Conservation (phyloP, 1,140 invertebrate species). For the Anoplolepis gracilipes region DNA sequence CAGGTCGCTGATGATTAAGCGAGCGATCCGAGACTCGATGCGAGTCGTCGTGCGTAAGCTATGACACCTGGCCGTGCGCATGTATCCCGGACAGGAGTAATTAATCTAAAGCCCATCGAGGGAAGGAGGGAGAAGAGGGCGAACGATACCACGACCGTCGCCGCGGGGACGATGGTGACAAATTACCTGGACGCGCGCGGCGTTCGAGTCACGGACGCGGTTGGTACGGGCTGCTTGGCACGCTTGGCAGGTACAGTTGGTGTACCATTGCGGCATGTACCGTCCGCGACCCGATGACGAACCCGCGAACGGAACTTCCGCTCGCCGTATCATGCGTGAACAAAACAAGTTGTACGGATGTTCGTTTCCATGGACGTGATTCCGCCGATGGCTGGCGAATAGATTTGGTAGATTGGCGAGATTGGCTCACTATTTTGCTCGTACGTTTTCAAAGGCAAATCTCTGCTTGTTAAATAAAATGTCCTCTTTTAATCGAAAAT, state of each 20-base stretch:
- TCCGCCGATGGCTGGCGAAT: neutral
- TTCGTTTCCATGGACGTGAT: slow-evolving; percentile 41
- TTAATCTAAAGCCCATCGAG: slow-evolving; percentile 80
- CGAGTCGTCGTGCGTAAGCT: slow-evolving; percentile 59
- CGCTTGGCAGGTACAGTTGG: slow-evolving; percentile 63
- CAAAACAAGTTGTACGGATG: slow-evolving; percentile 40
- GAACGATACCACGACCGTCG: slow-evolving; percentile 52
- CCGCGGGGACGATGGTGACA: slow-evolving; percentile 73
- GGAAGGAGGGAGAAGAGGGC: slow-evolving; percentile 15
- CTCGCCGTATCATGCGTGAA: slow-evolving; percentile 18
- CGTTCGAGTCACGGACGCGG: slow-evolving; percentile 54
- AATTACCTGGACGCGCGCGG: slow-evolving; percentile 76
- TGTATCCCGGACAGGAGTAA: slow-evolving; percentile 74
- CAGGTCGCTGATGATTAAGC: slow-evolving; percentile 53
- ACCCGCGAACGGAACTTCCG: slow-evolving; percentile 62
- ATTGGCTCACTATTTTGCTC: neutral
- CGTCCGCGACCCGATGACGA: neutral
- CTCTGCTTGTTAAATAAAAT: neutral
- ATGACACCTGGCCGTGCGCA: slow-evolving; percentile 62
- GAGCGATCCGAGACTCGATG: slow-evolving; percentile 23
- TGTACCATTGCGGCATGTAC: slow-evolving; percentile 46
- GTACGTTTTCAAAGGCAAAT: neutral
- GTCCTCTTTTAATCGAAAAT: too few relatives aligned
- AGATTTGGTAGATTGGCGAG: neutral
- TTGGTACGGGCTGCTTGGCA: slow-evolving; percentile 48